Evolutionary conservation across 2,888 invertebrate genomes (phyloP).

Genomic region (Dione juno): DNA sequence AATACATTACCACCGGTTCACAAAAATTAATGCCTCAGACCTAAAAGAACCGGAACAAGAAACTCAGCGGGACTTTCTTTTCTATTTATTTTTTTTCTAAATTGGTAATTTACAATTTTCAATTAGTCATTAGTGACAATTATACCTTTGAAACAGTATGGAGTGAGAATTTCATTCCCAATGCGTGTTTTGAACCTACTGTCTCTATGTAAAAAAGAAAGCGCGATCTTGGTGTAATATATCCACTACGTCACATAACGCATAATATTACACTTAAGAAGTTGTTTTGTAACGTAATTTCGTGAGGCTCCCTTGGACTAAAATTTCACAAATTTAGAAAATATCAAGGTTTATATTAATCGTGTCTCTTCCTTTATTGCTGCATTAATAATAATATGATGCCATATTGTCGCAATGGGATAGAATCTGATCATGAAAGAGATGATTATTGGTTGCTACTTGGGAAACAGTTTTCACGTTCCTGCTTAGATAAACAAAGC

Average conservation of each 20-base stretch:
- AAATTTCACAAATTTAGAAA: conserved; percentile 12
- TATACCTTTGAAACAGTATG: too few relatives aligned
- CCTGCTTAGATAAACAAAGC: background rate
- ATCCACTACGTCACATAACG: background rate
- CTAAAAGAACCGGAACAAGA: too few relatives aligned
- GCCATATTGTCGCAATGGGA: too few relatives aligned
- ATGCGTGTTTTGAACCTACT: background rate
- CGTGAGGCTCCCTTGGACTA: background rate
- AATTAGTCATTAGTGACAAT: too few relatives aligned
- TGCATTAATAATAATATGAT: background rate
- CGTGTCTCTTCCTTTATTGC: background rate
- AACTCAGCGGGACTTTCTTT: too few relatives aligned
- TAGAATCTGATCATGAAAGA: too few relatives aligned
- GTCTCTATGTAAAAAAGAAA: too few relatives aligned
- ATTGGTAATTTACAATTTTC: too few relatives aligned
- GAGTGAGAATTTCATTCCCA: too few relatives aligned
- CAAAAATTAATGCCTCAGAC: too few relatives aligned
- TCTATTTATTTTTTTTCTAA: too few relatives aligned
- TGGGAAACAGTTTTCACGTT: background rate
- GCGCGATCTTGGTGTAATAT: background rate
- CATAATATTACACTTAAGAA: background rate
- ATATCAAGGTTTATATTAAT: conserved; percentile 11
- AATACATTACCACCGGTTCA: too few relatives aligned
- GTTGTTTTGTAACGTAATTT: background rate
- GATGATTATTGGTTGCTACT: background rate